phyloP scores from a whole-genome alignment of 1,140 invertebrate genomes.

The Delia radicum region DNA sequence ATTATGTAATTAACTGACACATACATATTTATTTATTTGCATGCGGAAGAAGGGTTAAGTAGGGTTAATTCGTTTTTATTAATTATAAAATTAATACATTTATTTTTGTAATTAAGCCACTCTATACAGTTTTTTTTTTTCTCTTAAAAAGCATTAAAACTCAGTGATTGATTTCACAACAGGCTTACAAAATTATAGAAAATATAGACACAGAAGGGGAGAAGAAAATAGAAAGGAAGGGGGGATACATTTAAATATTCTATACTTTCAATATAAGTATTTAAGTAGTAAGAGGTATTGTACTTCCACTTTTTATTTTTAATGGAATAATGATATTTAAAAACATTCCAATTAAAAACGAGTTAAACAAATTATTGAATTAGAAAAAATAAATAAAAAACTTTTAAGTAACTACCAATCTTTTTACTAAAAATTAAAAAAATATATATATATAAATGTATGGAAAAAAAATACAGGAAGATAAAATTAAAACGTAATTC shows the following conservation, averaged over 20 bases:
- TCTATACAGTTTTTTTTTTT: not conserved
- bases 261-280: conserved; percentile 5
- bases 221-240: not conserved
- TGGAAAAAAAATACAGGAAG: not conserved
- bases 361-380: not conserved
- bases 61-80: not conserved
- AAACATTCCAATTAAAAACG: conserved; percentile 10
- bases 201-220: not conserved
- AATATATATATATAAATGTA: not conserved
- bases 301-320: conserved; percentile 8
- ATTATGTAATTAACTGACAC: not conserved
- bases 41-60: not conserved
- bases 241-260: conserved; percentile 7
- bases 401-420: conserved; percentile 12
- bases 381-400: not conserved
- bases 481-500: conserved; percentile 27
- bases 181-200: not conserved
- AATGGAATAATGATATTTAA: conserved; percentile 6
- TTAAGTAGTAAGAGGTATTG: too few species aligned
- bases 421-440: not conserved
- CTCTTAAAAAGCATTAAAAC: not conserved
- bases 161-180: not conserved
- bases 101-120: not conserved
- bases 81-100: not conserved
- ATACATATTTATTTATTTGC: not conserved